Evolutionary conservation across 2,888 invertebrate genomes (phyloP).

Genomic region (Melanchra persicariae): DNA sequence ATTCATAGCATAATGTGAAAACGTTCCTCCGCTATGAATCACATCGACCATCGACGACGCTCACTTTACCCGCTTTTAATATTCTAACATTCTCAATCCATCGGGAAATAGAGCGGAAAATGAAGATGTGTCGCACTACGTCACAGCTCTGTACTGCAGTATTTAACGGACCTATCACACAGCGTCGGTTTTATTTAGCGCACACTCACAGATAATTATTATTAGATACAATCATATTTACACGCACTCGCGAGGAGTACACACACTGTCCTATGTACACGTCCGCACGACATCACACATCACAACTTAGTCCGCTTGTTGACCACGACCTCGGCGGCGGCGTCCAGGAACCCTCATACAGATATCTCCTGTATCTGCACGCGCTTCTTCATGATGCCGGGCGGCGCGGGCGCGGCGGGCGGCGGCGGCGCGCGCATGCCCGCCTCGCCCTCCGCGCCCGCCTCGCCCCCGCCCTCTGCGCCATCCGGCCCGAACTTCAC

Average conservation of each 20-base stretch:
- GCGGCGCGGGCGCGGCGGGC: slow-evolving; percentile 91
- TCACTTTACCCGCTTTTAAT: slow-evolving; percentile 58
- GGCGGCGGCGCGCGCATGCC: slow-evolving; percentile 87
- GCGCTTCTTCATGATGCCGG: slow-evolving; percentile 96
- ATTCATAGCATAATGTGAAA: slow-evolving; percentile 46
- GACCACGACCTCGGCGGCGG: slow-evolving; percentile 84
- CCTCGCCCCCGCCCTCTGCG: slow-evolving; percentile 84
- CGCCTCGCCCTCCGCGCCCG: slow-evolving; percentile 84
- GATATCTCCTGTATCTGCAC: slow-evolving; percentile 98
- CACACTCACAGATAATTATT: slow-evolving; percentile 60
- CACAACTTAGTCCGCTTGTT: slow-evolving; percentile 88
- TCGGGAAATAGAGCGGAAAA: slow-evolving; percentile 71
- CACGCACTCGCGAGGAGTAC: slow-evolving; percentile 58
- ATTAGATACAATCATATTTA: slow-evolving; percentile 68
- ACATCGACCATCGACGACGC: slow-evolving; percentile 58
- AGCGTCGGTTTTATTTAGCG: slow-evolving; percentile 68
- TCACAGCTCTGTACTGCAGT: slow-evolving; percentile 70
- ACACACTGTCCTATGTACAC: slow-evolving; percentile 70
- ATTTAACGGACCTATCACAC: slow-evolving; percentile 68
- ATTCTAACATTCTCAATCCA: slow-evolving; percentile 70
- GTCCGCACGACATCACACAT: slow-evolving; percentile 66
- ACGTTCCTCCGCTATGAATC: slow-evolving; percentile 59
- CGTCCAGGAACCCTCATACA: slow-evolving; percentile 92
- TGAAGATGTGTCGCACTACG: slow-evolving; percentile 67
- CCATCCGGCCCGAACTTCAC: slow-evolving; percentile 88